Conservation (phyloP, 2,797 vertebrate species). For the Artibeus jamaicensis region DNA sequence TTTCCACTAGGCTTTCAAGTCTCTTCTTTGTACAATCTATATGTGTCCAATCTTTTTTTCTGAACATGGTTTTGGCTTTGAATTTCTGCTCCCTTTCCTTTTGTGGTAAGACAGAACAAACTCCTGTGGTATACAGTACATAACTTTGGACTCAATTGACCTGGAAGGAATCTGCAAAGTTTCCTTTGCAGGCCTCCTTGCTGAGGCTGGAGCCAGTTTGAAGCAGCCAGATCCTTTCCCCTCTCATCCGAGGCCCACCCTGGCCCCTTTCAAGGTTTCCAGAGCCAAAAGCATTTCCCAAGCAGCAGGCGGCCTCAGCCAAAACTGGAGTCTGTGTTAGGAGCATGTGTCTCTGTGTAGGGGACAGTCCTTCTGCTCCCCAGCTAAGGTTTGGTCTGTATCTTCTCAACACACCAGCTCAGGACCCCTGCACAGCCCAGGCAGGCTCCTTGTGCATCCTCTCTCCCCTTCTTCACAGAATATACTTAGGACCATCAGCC, state of each 20-base stretch:
- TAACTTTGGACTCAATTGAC: neutral
- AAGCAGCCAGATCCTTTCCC: neutral
- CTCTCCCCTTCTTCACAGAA: neutral
- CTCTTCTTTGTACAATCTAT: neutral
- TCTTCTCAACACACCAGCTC: neutral
- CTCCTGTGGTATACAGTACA: neutral
- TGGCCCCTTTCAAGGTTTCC: neutral
- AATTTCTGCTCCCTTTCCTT: neutral
- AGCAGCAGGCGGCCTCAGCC: neutral
- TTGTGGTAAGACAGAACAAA: slow-evolving; percentile 2
- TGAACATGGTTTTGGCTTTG: neutral
- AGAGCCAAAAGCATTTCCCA: neutral
- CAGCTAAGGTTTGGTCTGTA: neutral
- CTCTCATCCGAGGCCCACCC: neutral
- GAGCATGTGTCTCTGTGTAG: neutral
- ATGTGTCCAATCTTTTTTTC: neutral
- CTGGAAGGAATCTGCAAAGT: neutral
- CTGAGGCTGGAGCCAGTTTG: neutral
- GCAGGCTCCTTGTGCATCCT: neutral
- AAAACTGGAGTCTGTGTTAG: neutral
- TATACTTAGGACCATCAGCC: neutral
- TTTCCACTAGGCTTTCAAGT: neutral
- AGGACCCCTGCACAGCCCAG: neutral
- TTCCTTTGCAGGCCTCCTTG: neutral
- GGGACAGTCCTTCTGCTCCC: neutral